These are phyloP conservation scores for Astur gentilis DNA, from an alignment of 2,113 vertebrate genomes.

Conservation along the genomic window DNA sequence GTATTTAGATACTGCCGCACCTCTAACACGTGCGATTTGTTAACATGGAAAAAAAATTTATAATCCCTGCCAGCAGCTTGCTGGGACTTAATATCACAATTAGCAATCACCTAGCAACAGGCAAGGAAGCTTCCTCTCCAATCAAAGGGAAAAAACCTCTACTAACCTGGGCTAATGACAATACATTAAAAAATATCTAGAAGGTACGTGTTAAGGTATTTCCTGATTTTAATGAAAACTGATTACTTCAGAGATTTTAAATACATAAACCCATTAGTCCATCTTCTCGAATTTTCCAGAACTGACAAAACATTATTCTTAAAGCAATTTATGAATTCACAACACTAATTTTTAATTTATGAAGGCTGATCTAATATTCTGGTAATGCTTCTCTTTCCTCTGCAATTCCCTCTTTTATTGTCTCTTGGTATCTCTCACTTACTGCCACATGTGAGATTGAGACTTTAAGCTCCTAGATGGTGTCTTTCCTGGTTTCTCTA, in stretches of 20 bases:
- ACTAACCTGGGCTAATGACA: slow-evolving; percentile 52
- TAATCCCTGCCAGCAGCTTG: slow-evolving; percentile 62
- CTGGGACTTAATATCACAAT: slow-evolving; percentile 71
- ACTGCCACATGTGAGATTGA: not conserved
- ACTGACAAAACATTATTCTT: slow-evolving; percentile 21
- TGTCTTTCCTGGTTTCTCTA: not conserved
- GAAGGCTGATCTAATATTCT: slow-evolving; percentile 37
- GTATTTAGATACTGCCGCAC: not conserved
- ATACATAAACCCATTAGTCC: not conserved
- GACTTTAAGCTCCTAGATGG: not conserved
- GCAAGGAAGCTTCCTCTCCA: slow-evolving; percentile 62
- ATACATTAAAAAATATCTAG: slow-evolving; percentile 26
- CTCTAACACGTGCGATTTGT: slow-evolving; percentile 42
- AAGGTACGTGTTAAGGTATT: slow-evolving; percentile 29
- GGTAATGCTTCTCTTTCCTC: not conserved
- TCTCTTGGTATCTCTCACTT: not conserved
- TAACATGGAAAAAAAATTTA: slow-evolving; percentile 63
- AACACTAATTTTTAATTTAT: slow-evolving; percentile 39
- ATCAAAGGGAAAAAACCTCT: slow-evolving; percentile 45
- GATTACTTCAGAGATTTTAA: slow-evolving; percentile 11
- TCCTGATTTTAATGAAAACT: slow-evolving; percentile 25
- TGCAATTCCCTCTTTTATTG: not conserved
- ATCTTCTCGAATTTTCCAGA: not conserved
- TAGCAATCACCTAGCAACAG: slow-evolving; percentile 77
- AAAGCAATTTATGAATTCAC: slow-evolving; percentile 20